Evolutionary conservation across 35 echinoderm and acorn worm genomes (phyloP).

Genomic region (Heliocidaris tuberculata): DNA sequence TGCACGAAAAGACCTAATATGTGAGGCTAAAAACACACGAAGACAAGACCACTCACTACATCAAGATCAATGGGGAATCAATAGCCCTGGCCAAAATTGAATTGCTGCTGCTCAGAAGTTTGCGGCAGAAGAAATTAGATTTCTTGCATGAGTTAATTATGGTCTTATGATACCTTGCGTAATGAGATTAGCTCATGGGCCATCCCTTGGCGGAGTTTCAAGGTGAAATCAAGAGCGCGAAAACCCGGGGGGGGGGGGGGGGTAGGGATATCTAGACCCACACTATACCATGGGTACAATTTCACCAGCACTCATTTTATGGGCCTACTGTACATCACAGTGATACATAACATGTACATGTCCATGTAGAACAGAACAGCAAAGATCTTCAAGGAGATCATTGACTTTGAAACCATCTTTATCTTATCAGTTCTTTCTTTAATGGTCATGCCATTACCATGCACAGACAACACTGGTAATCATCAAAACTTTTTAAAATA

Average conservation of each 20-base stretch:
- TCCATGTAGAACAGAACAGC: neutral
- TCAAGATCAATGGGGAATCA: constrained; percentile 26
- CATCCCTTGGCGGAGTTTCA: neutral
- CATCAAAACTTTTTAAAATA: too few relatives aligned
- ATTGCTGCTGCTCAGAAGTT: constrained; percentile 23
- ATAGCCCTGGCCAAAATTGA: constrained; percentile 19
- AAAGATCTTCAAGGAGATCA: neutral
- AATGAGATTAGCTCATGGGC: constrained; percentile 18
- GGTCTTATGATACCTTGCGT: constrained; percentile 17
- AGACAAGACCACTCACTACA: neutral
- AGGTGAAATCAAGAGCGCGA: neutral
- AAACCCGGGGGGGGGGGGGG: neutral
- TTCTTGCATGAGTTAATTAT: constrained; percentile 29
- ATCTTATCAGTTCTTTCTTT: neutral
- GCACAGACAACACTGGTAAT: too few relatives aligned
- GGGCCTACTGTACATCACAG: neutral
- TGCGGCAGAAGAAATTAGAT: constrained; percentile 42
- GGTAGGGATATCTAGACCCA: neutral
- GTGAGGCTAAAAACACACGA: too few relatives aligned
- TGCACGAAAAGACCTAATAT: neutral
- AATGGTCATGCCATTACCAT: neutral
- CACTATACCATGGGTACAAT: neutral
- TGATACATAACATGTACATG: neutral
- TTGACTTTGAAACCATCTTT: neutral
- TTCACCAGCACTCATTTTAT: neutral